phyloP scores from a whole-genome alignment of 2,888 invertebrate genomes.

The Uropetala carovei region DNA sequence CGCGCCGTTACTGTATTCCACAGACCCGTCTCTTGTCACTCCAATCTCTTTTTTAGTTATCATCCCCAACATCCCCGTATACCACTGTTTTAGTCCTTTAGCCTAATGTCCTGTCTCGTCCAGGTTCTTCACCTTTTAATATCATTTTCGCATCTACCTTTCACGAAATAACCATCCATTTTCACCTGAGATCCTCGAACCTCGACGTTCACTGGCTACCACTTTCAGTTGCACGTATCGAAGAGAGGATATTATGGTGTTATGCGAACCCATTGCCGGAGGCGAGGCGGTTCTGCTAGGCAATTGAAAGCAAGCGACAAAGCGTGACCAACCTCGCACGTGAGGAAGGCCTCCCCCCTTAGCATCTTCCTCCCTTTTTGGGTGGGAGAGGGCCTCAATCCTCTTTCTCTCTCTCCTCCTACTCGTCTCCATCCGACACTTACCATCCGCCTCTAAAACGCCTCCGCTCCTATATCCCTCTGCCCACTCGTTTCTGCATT shows the following conservation, averaged over 20 bases:
- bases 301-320: not conserved
- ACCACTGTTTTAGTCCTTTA: too few relatives aligned
- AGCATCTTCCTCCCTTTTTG: not conserved
- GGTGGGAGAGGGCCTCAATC: not conserved
- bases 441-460: not conserved
- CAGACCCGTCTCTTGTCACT: too few relatives aligned
- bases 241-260: too few relatives aligned
- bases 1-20: too few relatives aligned
- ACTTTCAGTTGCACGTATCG: not conserved
- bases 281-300: not conserved
- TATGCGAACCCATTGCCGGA: not conserved
- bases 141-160: too few relatives aligned
- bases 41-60: too few relatives aligned
- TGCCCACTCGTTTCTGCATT: not conserved
- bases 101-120: too few relatives aligned
- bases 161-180: not conserved
- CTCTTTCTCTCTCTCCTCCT: not conserved
- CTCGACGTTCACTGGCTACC: not conserved
- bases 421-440: not conserved
- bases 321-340: not conserved
- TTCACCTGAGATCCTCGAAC: not conserved
- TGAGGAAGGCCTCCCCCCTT: not conserved
- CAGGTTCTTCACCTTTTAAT: too few relatives aligned
- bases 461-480: not conserved
- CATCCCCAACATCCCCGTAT: too few relatives aligned